A percentile compares a stretch with the other conserved stretches of the same genome.
Evolutionary conservation across 2,797 vertebrate genomes (phyloP).

Genomic region (Lacerta agilis): DNA sequence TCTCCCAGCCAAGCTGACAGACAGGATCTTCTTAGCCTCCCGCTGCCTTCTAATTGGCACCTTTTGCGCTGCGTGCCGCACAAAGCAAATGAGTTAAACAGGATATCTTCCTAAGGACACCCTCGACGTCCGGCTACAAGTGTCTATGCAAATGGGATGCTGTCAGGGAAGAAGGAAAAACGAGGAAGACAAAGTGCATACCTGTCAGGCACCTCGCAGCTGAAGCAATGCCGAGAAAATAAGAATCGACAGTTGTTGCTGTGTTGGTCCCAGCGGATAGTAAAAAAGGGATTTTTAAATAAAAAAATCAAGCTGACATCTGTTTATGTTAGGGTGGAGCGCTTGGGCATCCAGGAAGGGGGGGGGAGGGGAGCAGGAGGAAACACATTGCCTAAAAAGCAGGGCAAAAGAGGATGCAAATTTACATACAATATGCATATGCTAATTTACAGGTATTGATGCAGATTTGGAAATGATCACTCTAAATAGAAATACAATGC

Average conservation of each 20-base stretch:
- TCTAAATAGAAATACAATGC: no score
- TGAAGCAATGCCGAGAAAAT: not conserved
- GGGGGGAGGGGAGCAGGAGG: no score
- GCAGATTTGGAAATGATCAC: no score
- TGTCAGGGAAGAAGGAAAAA: not conserved
- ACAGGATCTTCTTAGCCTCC: slow-evolving; percentile 37
- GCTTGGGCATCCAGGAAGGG: not conserved
- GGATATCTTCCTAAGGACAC: slow-evolving; percentile 41
- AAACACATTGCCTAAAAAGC: no score
- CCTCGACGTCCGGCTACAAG: slow-evolving; percentile 28
- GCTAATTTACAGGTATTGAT: no score
- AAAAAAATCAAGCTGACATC: not conserved
- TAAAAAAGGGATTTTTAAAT: not conserved
- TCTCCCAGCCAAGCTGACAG: slow-evolving; percentile 51
- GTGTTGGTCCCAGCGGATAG: not conserved
- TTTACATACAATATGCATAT: no score
- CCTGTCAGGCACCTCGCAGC: not conserved
- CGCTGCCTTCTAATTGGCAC: slow-evolving; percentile 67
- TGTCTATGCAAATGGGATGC: slow-evolving; percentile 20
- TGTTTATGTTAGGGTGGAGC: not conserved
- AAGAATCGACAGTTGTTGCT: not conserved
- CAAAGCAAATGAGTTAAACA: slow-evolving; percentile 60
- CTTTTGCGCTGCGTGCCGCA: slow-evolving; percentile 52
- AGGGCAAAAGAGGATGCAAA: no score
- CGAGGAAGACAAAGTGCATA: not conserved